Evolutionary conservation across 2,113 vertebrate species (phyloP), one percentile per base, ranked within the genome.

Genomic region (Atlantisia rogersi): DNA sequence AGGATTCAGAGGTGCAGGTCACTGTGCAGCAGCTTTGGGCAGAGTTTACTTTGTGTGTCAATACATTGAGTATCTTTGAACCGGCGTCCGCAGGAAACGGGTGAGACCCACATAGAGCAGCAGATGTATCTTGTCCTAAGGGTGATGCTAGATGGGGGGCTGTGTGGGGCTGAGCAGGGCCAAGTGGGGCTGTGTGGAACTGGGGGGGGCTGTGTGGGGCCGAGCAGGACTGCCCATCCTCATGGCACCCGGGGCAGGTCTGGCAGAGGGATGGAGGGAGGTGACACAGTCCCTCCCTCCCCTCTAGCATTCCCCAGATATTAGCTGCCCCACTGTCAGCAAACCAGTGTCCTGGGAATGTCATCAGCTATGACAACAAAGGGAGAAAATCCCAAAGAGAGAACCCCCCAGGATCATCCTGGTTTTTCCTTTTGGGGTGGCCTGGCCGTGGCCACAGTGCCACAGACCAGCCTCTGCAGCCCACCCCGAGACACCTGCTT

Each of bases 41-140:
- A 12, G 46, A 76, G 92, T 70, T 71, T 53, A 48, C 58, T 15
- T 20, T 1, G 31, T 1, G 19, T 35, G 2, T 96, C 90, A 1
- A 94, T 95, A 68, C n/a, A 96, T 96, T 10, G 95, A 94, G 58
- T 74, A 92, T 64, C 29, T 4, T 11, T 76, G 39, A 9, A 74
- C 70, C 59, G 14, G 79, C 70, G 15, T 56, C 53, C 0, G 5
- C 0, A 26, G 46, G 59, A 8, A 2, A 1, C 0, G 26, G 64
- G 55, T 20, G 21, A 0, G 11, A 39, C 11, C 58, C 4, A 3
- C 8, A 74, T 0, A 3, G 68, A 39, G 90, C 22, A 42, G 21
- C 80, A 35, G 71, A 28, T 15, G 5, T 2, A 37, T 11, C 78
- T 32, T 35, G 64, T 55, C 14, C 83, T 16, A 15, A 31, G 18